Evolutionary conservation across 1,140 invertebrate species (phyloP).

Genomic region (Papilio polyxenes): DNA sequence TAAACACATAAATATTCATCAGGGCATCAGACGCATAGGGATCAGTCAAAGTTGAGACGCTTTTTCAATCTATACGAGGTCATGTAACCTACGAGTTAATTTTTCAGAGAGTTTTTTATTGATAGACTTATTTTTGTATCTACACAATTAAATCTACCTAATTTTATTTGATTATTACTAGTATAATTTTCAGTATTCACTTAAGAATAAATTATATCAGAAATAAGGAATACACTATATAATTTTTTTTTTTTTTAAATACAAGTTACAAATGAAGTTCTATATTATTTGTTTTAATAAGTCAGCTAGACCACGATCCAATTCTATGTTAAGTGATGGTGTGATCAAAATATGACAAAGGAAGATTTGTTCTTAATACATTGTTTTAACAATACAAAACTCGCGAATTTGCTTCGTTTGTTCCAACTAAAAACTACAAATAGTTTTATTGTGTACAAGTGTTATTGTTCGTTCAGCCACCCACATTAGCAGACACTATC

Average conservation of each 20-base stretch:
- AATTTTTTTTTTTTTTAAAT: no score
- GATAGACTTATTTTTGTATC: neutral
- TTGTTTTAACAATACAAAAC: neutral
- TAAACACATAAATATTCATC: conserved; percentile 16
- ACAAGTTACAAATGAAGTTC: no score
- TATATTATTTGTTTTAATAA: no score
- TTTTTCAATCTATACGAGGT: neutral
- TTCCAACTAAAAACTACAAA: conserved; percentile 3
- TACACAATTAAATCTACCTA: no score
- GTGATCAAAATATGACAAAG: no score
- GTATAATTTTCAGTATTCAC: no score
- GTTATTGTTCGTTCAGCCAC: conserved; percentile 24
- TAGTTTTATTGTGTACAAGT: conserved; percentile 12
- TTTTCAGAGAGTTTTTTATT: no score
- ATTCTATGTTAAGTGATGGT: no score
- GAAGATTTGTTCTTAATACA: neutral
- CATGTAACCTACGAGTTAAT: neutral
- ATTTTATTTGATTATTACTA: no score
- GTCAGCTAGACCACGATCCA: no score
- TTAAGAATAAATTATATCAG: no score
- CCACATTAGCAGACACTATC: conserved; percentile 1
- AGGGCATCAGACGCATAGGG: neutral
- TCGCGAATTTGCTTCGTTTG: neutral
- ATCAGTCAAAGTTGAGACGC: neutral
- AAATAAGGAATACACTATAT: no score